Evolutionary conservation across 2,113 vertebrate genomes (phyloP).

Genomic region (Festucalex cinctus): DNA sequence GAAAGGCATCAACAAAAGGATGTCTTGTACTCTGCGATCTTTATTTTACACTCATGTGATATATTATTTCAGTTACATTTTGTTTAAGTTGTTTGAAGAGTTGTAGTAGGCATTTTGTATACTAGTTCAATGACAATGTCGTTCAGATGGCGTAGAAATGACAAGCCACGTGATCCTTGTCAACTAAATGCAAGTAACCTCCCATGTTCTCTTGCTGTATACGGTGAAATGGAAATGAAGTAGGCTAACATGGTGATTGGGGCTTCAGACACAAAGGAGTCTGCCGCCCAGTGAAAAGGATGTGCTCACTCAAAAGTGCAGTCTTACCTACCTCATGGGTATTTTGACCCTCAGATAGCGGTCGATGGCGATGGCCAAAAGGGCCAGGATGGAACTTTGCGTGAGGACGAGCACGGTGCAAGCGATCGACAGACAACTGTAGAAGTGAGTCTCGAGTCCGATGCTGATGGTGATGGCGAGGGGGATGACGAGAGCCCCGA

Average conservation of each 20-base stretch:
- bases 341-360: conserved; percentile 95
- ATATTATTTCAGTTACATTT: background rate
- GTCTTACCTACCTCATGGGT: conserved; percentile 83
- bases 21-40: background rate
- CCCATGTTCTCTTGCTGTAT: background rate
- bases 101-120: background rate
- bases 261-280: conserved; percentile 29
- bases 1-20: background rate
- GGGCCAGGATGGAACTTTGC: conserved; percentile 93
- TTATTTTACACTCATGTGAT: too few relatives aligned
- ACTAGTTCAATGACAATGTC: background rate
- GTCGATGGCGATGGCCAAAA: conserved; percentile 94
- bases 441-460: conserved; percentile 82
- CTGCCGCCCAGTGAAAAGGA: background rate
- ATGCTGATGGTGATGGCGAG: conserved; percentile 92
- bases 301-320: conserved; percentile 21
- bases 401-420: conserved; percentile 94
- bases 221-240: background rate
- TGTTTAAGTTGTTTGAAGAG: background rate
- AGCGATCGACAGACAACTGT: conserved; percentile 87
- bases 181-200: background rate
- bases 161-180: background rate
- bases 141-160: background rate
- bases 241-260: background rate
- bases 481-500: conserved; percentile 92